A percentile compares a stretch with the other conserved stretches of the same genome.
Evolutionary conservation across 2,797 vertebrate species (phyloP).

Genomic region (Pelodytes ibericus): DNA sequence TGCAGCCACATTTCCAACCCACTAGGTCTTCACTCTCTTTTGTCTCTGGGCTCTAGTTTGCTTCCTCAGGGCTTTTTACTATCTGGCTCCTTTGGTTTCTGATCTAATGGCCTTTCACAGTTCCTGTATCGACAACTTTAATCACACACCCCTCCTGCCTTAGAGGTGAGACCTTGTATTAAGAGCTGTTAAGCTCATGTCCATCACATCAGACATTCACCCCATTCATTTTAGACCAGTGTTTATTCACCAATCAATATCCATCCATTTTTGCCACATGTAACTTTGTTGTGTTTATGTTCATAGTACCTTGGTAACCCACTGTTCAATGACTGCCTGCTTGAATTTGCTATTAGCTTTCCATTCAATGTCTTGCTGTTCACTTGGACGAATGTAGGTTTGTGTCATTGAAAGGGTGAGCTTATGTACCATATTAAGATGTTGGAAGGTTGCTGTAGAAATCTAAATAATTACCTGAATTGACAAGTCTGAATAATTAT

Average conservation of each 20-base stretch:
- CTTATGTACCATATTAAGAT: too few species aligned
- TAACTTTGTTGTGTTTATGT: constrained; percentile 13
- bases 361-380: not conserved
- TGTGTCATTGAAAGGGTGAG: not conserved
- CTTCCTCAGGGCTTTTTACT: constrained; percentile 92
- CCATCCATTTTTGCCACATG: not conserved
- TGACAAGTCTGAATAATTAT: too few species aligned
- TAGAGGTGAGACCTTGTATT: constrained; percentile 87
- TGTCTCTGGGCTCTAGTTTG: constrained; percentile 76
- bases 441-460: too few species aligned
- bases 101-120: constrained; percentile 99
- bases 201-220: constrained; percentile 26
- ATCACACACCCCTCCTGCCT: constrained; percentile 95
- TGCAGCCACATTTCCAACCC: constrained; percentile 59
- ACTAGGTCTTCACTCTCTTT: constrained; percentile 68
- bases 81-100: constrained; percentile 99
- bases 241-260: not conserved
- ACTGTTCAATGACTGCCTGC: not conserved
- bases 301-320: not conserved
- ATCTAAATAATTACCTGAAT: too few species aligned
- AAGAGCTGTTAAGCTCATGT: constrained; percentile 1
- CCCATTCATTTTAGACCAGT: not conserved
- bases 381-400: not conserved
- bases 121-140: constrained; percentile 92
- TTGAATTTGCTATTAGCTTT: not conserved